These are phyloP conservation scores for Platycercus adscitus DNA, from an alignment of 2,113 vertebrate species.

Conservation along the genomic window DNA sequence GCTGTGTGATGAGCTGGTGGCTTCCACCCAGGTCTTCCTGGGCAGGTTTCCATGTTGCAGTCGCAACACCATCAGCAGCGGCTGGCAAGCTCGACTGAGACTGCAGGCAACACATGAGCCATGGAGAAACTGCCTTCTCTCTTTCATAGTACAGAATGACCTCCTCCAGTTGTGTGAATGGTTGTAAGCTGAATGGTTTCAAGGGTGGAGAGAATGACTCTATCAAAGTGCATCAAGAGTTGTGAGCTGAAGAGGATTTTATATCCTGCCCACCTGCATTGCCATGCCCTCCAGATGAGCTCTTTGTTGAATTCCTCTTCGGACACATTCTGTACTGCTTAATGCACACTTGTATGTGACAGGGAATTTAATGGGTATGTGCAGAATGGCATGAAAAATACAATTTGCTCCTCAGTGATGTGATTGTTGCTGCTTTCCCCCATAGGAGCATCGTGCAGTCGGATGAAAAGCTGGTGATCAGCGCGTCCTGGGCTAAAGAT, in stretches of 20 bases:
- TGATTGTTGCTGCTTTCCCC: background rate
- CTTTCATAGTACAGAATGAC: background rate
- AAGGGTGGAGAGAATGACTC: background rate
- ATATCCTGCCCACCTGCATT: fast-evolving
- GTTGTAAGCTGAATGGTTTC: background rate
- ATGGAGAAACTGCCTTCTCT: background rate
- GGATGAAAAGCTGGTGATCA: constrained; percentile 96
- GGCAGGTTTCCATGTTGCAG: background rate
- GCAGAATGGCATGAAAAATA: background rate
- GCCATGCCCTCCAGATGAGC: fast-evolving
- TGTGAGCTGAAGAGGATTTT: background rate
- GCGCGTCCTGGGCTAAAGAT: constrained; percentile 97
- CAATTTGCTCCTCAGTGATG: background rate
- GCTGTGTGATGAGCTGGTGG: background rate
- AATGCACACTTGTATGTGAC: fast-evolving
- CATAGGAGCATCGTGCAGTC: constrained; percentile 88
- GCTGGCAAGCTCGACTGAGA: background rate
- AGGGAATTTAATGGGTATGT: fast-evolving
- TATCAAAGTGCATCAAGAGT: background rate
- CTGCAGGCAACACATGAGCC: background rate
- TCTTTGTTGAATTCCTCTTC: background rate
- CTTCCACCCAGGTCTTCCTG: constrained; percentile 12
- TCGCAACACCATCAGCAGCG: background rate
- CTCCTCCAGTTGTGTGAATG: background rate
- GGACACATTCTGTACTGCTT: background rate